phyloP scores from a whole-genome alignment of 37 sponge, comb jelly and placozoan genomes.

The Crambe crambe region DNA sequence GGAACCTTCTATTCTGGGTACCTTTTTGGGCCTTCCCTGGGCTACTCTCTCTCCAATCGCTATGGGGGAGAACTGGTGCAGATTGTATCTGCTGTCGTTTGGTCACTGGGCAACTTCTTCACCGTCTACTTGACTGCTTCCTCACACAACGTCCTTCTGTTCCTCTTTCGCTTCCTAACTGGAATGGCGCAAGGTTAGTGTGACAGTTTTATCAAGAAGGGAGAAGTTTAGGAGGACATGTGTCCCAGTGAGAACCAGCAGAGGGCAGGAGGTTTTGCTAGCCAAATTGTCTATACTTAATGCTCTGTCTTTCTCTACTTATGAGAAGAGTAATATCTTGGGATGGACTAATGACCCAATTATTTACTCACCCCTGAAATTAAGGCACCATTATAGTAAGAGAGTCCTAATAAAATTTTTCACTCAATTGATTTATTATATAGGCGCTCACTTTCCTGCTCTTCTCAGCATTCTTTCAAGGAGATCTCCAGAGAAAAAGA shows the following conservation, averaged over 20 bases:
- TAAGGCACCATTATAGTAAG: background rate
- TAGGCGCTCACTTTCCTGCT: slow-evolving; percentile 43
- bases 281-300: background rate
- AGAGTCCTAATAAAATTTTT: background rate
- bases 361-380: no score
- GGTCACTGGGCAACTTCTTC: slow-evolving; percentile 30
- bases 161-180: slow-evolving; percentile 24
- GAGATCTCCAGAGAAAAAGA: slow-evolving; percentile 12
- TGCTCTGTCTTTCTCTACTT: background rate
- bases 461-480: slow-evolving; percentile 10
- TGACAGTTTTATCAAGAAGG: no score
- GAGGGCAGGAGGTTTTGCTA: background rate
- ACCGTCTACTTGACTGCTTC: background rate
- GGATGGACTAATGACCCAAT: no score
- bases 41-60: slow-evolving; percentile 16
- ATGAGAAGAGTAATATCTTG: no score
- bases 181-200: slow-evolving; percentile 50
- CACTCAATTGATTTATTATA: background rate
- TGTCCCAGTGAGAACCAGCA: no score
- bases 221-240: no score
- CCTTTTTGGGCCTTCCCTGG: slow-evolving; percentile 21
- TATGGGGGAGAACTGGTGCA: slow-evolving; percentile 42
- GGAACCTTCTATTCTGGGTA: slow-evolving; percentile 57
- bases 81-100: slow-evolving; percentile 32
- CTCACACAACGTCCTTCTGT: slow-evolving; percentile 2